Conservation (phyloP, 2,113 vertebrate genomes). For the Leptobrachium ailaonicum region DNA sequence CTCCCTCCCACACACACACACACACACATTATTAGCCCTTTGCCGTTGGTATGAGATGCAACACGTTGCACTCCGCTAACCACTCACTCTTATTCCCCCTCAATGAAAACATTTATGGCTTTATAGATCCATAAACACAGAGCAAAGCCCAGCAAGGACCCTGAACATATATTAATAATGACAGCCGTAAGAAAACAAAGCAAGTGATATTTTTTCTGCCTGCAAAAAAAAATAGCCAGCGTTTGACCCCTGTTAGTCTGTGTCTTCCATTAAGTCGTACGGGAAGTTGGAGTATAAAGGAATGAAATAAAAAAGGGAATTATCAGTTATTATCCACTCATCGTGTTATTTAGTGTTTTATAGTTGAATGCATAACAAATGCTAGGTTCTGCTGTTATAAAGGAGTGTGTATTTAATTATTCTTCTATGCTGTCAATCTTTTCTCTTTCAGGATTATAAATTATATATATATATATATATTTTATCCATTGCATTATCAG, state of each 20-base stretch:
- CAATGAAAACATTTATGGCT: neutral
- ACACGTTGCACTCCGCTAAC: neutral
- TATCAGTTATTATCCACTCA: neutral
- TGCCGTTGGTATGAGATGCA: neutral
- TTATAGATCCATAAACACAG: neutral
- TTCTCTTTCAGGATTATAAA: too few species aligned
- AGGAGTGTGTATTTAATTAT: too few species aligned
- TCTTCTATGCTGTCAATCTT: too few species aligned
- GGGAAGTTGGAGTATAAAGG: neutral
- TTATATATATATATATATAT: too few species aligned
- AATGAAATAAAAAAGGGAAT: neutral
- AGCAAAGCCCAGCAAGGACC: neutral
- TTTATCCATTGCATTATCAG: too few species aligned
- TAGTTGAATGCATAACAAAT: too few species aligned
- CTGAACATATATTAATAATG: neutral
- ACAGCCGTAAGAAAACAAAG: neutral
- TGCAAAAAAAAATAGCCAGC: neutral
- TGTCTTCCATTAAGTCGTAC: neutral
- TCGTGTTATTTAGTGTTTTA: too few species aligned
- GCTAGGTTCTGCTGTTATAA: too few species aligned
- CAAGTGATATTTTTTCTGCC: neutral
- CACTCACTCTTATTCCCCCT: neutral
- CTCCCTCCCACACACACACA: too few species aligned
- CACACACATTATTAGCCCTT: neutral
- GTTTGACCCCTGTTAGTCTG: neutral